Base-by-base conservation (phyloP, 1,140 invertebrate genomes). In the Colletes gigas region DNA sequence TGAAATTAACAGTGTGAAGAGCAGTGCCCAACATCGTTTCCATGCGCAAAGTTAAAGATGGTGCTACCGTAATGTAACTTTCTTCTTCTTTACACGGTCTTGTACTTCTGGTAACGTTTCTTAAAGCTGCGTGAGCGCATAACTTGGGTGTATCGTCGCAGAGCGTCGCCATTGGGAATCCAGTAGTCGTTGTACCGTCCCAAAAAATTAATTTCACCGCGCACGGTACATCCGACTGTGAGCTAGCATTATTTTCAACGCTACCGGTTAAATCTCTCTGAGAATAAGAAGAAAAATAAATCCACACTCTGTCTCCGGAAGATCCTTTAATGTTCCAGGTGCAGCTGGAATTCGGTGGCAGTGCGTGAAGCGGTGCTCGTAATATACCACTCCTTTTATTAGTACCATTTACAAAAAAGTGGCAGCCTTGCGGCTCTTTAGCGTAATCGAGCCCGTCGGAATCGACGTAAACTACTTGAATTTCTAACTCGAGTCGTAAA, bases 391-490 rank as follows among this genome's bases (percentile, higher is more conserved):
- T 94, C 79, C 91, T 90, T 80, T 93, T 95, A 60, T 82, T 89
- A 81, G 94, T 95, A 62, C 91, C 87, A 75, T 93, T 87, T 86
- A 95, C 90, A 83, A 94, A 92, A 90, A 94, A 92, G 86, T 93
- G 85, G 88, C 94, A 94, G 82, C 94, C 92, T 60, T 94, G 91
- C 47, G 93, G 78, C 41, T 94, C 94, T 72, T 95, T 93, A 0
- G 95, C 95, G 83, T 96, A 97, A 86, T 97, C 96, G 19, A 96
- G 92, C 0, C 96, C 96, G 86, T 97, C 96, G 0, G 97, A 97
- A 88, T 98, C 97, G 1, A 97, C 96, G 87, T 98, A 97, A 10
- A 97, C 94, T n/a, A 98, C 96, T 83, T 97, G 96, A 10, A 98
- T 96, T 87, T 98, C 96, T 9, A 98, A 94, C 87, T 98, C 97